phyloP scores from a whole-genome alignment of 2,888 invertebrate species.

The Hyposoter dolosus region DNA sequence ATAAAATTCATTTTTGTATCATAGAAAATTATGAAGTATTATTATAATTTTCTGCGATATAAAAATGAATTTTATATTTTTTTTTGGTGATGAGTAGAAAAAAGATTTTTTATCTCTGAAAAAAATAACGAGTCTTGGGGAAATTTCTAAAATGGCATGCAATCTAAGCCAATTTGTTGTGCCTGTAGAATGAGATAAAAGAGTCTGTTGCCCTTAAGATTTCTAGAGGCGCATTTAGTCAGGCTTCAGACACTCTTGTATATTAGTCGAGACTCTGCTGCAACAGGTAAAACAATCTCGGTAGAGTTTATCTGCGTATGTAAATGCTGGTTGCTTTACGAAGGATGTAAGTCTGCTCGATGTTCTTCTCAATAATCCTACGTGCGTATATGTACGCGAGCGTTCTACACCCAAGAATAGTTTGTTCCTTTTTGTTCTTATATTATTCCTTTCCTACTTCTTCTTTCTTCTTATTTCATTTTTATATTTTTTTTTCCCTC shows the following conservation, averaged over 20 bases:
- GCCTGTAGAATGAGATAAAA: not conserved
- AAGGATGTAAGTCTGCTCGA: slow-evolving; percentile 38
- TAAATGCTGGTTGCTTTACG: slow-evolving; percentile 66
- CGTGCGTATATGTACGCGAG: slow-evolving; percentile 44
- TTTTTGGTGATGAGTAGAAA: not conserved
- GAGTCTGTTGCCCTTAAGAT: slow-evolving; percentile 8
- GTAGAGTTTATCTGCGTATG: slow-evolving; percentile 73
- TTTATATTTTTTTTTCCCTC: slow-evolving; percentile 35
- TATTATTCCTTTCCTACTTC: slow-evolving; percentile 1
- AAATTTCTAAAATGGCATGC: not conserved
- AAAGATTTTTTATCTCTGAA: not conserved
- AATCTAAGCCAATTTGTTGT: slow-evolving; percentile 5
- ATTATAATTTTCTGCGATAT: no score
- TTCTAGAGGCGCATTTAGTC: slow-evolving; percentile 15
- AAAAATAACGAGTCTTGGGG: not conserved
- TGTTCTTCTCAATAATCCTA: slow-evolving; percentile 65
- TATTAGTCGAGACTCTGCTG: slow-evolving; percentile 13
- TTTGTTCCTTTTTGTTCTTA: not conserved
- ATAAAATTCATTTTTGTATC: no score
- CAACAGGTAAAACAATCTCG: slow-evolving; percentile 40
- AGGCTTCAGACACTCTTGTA: slow-evolving; percentile 13
- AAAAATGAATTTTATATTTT: no score
- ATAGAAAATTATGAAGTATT: no score
- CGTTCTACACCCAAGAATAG: slow-evolving; percentile 17
- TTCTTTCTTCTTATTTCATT: slow-evolving; percentile 9